A percentile compares a stretch with the other conserved stretches of the same genome.
phyloP scores from a whole-genome alignment of 2,113 vertebrate species.

The Hylia prasina region DNA sequence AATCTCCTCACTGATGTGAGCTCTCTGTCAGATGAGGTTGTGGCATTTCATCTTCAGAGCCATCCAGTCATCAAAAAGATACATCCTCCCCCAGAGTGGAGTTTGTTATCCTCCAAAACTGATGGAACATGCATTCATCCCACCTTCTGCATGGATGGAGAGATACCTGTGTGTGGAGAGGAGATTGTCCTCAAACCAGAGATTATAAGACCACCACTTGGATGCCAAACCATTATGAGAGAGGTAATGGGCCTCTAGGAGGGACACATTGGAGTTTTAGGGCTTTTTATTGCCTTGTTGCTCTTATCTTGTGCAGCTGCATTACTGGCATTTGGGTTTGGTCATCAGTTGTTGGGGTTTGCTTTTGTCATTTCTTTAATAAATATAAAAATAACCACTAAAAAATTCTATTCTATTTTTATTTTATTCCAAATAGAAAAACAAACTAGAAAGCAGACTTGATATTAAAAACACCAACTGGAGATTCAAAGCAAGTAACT shows the following conservation, averaged over 20 bases:
- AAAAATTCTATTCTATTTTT: constrained; percentile 16
- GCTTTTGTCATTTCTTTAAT: neutral
- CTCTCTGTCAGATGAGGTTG: neutral
- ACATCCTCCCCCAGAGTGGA: neutral
- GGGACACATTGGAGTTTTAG: neutral
- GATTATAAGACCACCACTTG: neutral
- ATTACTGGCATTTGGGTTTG: neutral
- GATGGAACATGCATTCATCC: neutral
- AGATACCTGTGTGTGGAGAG: neutral
- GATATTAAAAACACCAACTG: constrained; percentile 24
- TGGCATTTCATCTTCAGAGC: neutral
- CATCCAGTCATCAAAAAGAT: neutral
- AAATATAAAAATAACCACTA: neutral
- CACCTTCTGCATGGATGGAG: neutral
- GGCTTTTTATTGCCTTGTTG: neutral
- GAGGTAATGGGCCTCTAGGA: neutral
- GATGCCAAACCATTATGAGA: neutral
- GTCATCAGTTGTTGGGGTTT: neutral
- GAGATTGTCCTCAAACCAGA: neutral
- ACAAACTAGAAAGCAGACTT: constrained; percentile 16
- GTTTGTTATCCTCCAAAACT: neutral
- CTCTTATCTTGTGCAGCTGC: neutral
- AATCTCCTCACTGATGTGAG: neutral
- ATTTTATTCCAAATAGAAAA: constrained; percentile 43
- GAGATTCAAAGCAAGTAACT: constrained; percentile 29